phyloP scores from a whole-genome alignment of 2,888 invertebrate species.

The Cephus rjabovi region DNA sequence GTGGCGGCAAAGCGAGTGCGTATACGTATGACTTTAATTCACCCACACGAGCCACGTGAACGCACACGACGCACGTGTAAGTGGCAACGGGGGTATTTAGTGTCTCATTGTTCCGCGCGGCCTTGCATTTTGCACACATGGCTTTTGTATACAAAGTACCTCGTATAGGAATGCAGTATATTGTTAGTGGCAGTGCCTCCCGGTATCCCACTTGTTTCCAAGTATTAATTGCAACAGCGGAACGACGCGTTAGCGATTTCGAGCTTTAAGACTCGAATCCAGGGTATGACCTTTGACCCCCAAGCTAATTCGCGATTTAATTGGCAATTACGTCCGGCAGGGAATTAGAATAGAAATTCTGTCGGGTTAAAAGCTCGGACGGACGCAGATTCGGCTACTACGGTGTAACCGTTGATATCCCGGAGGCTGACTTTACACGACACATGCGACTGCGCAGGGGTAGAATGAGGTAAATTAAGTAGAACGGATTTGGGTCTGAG shows the following conservation, averaged over 20 bases:
- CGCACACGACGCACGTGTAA: background rate
- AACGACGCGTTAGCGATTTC: background rate
- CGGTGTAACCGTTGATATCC: background rate
- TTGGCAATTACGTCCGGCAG: background rate
- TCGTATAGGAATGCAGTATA: background rate
- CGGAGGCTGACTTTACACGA: background rate
- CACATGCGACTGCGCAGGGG: background rate
- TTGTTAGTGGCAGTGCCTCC: background rate
- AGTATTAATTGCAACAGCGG: background rate
- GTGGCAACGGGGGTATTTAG: slow-evolving; percentile 7
- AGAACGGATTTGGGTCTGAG: background rate
- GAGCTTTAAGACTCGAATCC: background rate
- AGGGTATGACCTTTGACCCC: background rate
- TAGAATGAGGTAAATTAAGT: background rate
- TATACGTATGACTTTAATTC: background rate
- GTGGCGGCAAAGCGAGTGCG: background rate
- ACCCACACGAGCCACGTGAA: background rate
- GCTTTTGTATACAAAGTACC: background rate
- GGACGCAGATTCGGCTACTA: background rate
- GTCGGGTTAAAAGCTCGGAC: background rate
- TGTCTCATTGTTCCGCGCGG: slow-evolving; percentile 10
- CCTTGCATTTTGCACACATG: slow-evolving; percentile 9
- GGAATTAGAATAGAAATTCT: background rate
- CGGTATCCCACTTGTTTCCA: background rate
- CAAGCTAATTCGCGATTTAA: background rate